Base-by-base conservation (phyloP, 1,140 invertebrate genomes). In the Saccostrea cuccullata region DNA sequence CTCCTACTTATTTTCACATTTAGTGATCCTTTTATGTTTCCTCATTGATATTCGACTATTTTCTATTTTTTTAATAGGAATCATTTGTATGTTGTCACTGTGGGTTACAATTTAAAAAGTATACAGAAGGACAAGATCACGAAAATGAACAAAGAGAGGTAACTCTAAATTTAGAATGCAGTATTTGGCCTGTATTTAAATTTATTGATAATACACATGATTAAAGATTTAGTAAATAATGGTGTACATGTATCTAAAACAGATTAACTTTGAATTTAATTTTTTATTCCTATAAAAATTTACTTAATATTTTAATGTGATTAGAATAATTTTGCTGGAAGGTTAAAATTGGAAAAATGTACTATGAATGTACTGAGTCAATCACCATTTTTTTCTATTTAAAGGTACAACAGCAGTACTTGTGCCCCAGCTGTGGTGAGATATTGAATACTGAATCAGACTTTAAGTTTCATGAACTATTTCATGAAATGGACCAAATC, bases 11-110 rank as follows among this genome's bases (percentile, higher is more conserved):
- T 70, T 73, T 73, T 73, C 23, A 26, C 26, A 9, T 73, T 26
- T 26, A 73, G 67, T 73, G 67, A 73, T 73, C 67, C 8, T 30
- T 73, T 73, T 26, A 73, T 2, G 23, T 30, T 26, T 26, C n/a
- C 12, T 23, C 23, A 8, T 20, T 64, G 23, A 17, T n/a, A 64
- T 64, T 26, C n/a, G 12, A 26, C 11, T 26, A 13, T 73, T 26
- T 23, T 26, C 30, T 36, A 36, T 36, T 36, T 36, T 36, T 26
- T 73, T 73, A 8, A 11, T 23, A 73, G 67, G 26, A 26, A 9
- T 26, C 67, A 13, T 73, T 73, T 73, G 23, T 26, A 73, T 73
- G 67, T 73, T 73, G 67, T 73, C 67, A 73, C 67, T 73, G 67
- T 26, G 67, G 67, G n/a, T 26, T 73, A 73, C 67, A 73, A 23